A percentile compares a stretch with the other conserved stretches of the same genome.
These are phyloP conservation scores for Hemithea aestivaria DNA, from an alignment of 2,888 invertebrate species.

Conservation along the genomic window DNA sequence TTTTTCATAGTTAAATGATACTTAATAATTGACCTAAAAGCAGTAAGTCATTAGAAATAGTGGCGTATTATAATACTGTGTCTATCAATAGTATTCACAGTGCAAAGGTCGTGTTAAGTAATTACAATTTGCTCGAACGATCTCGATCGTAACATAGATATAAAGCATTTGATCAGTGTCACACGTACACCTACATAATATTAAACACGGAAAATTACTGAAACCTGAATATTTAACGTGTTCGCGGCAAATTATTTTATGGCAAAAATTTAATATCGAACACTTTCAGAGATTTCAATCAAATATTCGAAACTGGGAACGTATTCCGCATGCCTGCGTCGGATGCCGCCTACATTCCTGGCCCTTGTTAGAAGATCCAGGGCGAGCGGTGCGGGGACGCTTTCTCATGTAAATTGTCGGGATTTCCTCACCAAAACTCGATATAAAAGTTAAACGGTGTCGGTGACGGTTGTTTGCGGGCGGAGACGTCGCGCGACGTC, in stretches of 20 bases:
- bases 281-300: slow-evolving; percentile 56
- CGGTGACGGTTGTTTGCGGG: slow-evolving; percentile 30
- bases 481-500: slow-evolving; percentile 5
- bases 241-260: slow-evolving; percentile 18
- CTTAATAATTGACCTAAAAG: no score
- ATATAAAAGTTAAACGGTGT: slow-evolving; percentile 59
- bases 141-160: no score
- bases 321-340: slow-evolving; percentile 55
- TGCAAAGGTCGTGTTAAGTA: no score
- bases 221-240: slow-evolving; percentile 16
- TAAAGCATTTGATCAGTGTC: no score
- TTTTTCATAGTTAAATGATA: no score
- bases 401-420: slow-evolving; percentile 70
- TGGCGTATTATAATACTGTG: no score
- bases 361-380: slow-evolving; percentile 57
- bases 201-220: neutral
- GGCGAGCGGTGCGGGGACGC: slow-evolving; percentile 43
- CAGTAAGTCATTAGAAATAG: no score
- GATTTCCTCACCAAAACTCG: slow-evolving; percentile 61
- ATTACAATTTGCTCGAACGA: no score
- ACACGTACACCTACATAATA: no score
- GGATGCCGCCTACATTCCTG: slow-evolving; percentile 64
- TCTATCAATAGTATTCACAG: no score
- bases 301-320: slow-evolving; percentile 59
- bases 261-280: slow-evolving; percentile 51